Conservation (phyloP, 2,888 invertebrate genomes). For the Andrena praecox region DNA sequence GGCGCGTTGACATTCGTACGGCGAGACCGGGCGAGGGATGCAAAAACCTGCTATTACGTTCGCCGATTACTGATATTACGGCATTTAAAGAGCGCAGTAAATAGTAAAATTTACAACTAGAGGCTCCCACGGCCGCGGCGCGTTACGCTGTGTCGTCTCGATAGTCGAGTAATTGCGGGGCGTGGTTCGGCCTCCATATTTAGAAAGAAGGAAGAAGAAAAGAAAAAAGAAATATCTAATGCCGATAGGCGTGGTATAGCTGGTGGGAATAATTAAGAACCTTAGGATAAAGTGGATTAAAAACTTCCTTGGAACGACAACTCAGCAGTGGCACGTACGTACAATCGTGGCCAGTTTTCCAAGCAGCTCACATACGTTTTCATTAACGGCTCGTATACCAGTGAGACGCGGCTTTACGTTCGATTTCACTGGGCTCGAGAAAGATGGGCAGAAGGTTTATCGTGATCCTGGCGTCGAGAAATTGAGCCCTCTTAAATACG, state of each 20-base stretch:
- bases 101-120: conserved; percentile 23
- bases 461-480: neutral
- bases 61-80: conserved; percentile 21
- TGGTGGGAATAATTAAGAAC: conserved; percentile 39
- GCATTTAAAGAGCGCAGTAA: conserved; percentile 16
- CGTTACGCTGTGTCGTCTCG: neutral
- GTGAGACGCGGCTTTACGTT: neutral
- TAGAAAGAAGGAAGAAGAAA: neutral
- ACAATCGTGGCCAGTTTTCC: neutral
- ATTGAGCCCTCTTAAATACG: conserved; percentile 33
- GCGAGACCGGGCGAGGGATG: too few relatives aligned
- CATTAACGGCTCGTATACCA: conserved; percentile 39
- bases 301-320: neutral
- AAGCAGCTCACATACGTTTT: conserved; percentile 36
- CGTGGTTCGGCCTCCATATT: neutral
- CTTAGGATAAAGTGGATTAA: conserved; percentile 20
- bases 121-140: neutral
- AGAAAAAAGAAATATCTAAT: neutral
- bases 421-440: conserved; percentile 6
- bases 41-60: neutral
- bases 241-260: neutral
- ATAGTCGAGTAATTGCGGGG: conserved; percentile 15
- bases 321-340: neutral
- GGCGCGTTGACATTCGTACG: neutral
- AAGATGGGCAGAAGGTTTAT: neutral